Evolutionary conservation across 2,888 invertebrate genomes (phyloP), one percentile per base, ranked within the genome.

Genomic region (Pantelozetes paolii): DNA sequence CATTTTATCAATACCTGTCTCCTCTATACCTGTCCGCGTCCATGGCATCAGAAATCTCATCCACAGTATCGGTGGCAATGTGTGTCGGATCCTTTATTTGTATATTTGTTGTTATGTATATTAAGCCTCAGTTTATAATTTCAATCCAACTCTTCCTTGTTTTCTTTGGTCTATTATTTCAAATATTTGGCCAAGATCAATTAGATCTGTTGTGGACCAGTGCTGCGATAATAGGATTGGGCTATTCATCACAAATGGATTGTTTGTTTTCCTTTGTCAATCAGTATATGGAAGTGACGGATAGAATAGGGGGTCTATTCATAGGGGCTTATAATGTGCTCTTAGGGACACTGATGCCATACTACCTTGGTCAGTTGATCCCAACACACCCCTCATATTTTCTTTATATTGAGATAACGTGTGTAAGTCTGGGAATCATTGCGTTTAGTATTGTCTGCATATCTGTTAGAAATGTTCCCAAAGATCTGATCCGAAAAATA

Each of bases 61-160:
- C 40, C 23, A 28, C 70, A 13, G 26, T 1, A 50, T 50, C 8
- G 50, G 50, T 5, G 32, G 48, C 30, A n/a, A 70, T 32, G n/a
- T 45, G 1, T 70, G 73, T 23, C 70, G 73, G 0, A 23, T 28
- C 2, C 11, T 70, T 0, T n/a, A n/a, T n/a, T n/a, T 57, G 69
- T 15, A 69, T 70, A 13, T 73, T 73, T 42, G 26, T 73, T 18
- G 40, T 57, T 11, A 69, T 73, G 32, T 23, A 69, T n/a, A 6
- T 73, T 28, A 59, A n/a, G 57, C 73, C 73, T 3, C 36, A 70
- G n/a, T 23, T 26, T 23, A 71, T 73, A 18, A 69, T 73, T 8
- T 18, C 42, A 1, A 48, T 45, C 28, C 73, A 73, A 15, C 15
- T 45, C 13, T 11, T 54, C 8, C 70, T 73, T 1, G 48, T 70